Conservation (phyloP, 2,113 vertebrate species). For the Atractosteus spatula region DNA sequence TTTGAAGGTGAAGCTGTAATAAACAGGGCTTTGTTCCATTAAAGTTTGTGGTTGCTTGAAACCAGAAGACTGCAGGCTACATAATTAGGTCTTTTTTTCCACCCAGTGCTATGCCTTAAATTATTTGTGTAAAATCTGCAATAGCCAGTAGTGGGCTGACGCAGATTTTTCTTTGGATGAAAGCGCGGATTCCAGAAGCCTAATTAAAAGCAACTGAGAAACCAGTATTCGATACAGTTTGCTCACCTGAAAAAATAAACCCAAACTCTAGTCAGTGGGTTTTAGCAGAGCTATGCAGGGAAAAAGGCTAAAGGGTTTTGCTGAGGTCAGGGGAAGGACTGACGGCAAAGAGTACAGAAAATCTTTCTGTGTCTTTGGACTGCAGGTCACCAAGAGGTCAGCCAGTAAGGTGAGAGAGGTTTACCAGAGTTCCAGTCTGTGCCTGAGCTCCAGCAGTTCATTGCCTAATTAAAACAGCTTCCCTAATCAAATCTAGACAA, state of each 20-base stretch:
- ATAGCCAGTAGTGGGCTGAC: slow-evolving; percentile 73
- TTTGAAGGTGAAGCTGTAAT: slow-evolving; percentile 24
- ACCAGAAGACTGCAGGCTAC: slow-evolving; percentile 48
- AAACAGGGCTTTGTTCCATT: slow-evolving; percentile 27
- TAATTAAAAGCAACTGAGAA: slow-evolving; percentile 92
- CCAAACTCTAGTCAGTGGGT: slow-evolving; percentile 55
- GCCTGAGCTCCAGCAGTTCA: background rate
- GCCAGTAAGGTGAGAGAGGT: background rate
- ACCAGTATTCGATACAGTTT: slow-evolving; percentile 78
- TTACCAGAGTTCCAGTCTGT: background rate
- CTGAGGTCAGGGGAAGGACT: slow-evolving; percentile 71
- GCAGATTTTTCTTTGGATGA: slow-evolving; percentile 71
- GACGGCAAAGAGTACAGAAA: slow-evolving; percentile 2
- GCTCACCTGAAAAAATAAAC: slow-evolving; percentile 97
- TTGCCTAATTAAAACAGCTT: slow-evolving; percentile 3
- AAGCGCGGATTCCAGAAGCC: slow-evolving; percentile 82
- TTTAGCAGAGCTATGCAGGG: slow-evolving; percentile 61
- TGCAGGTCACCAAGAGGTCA: slow-evolving; percentile 14
- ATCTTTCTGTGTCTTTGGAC: background rate
- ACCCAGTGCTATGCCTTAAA: slow-evolving; percentile 69
- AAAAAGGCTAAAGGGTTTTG: slow-evolving; percentile 57
- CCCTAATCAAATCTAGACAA: slow-evolving; percentile 5
- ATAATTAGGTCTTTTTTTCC: slow-evolving; percentile 63
- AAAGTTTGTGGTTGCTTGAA: slow-evolving; percentile 58
- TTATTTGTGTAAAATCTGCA: slow-evolving; percentile 61